Percentiles rank a stretch among this genome's conserved stretches.
Conservation (phyloP, 2,797 vertebrate species). For the Lerista edwardsae region DNA sequence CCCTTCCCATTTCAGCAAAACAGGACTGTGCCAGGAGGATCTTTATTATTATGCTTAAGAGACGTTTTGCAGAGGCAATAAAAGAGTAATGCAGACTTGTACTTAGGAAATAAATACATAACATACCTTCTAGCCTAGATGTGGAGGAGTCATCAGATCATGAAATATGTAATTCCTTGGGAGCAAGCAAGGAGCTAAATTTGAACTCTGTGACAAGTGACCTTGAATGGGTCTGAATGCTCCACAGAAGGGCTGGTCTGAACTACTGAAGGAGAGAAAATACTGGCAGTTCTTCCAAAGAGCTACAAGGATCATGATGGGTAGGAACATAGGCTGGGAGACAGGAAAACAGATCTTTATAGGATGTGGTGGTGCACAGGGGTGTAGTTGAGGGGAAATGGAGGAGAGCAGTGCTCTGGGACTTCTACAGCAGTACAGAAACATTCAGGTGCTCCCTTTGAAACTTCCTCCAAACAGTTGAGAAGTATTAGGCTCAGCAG, state of each 20-base stretch:
- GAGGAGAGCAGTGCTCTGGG: no score
- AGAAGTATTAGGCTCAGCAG: no score
- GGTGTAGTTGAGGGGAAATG: no score
- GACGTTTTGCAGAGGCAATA: neutral
- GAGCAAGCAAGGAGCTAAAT: neutral
- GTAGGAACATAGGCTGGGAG: neutral
- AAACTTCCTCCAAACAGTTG: no score
- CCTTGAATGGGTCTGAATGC: neutral
- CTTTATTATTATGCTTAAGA: neutral
- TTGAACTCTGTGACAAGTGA: neutral
- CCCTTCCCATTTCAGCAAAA: neutral
- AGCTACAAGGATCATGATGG: neutral
- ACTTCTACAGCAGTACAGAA: no score
- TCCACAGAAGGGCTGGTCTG: neutral
- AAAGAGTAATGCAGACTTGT: neutral
- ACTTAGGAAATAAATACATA: neutral
- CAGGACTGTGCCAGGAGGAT: no score
- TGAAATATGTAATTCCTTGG: neutral
- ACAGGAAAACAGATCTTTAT: neutral
- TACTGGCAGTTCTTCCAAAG: neutral
- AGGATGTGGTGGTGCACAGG: neutral
- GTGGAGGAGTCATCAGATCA: neutral
- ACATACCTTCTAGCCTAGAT: neutral
- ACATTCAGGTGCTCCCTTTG: no score
- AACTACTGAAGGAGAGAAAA: neutral